Percentiles rank a stretch among this genome's conserved stretches.
Evolutionary conservation across 1,140 invertebrate species (phyloP).

Genomic region (Drosophila ambigua): DNA sequence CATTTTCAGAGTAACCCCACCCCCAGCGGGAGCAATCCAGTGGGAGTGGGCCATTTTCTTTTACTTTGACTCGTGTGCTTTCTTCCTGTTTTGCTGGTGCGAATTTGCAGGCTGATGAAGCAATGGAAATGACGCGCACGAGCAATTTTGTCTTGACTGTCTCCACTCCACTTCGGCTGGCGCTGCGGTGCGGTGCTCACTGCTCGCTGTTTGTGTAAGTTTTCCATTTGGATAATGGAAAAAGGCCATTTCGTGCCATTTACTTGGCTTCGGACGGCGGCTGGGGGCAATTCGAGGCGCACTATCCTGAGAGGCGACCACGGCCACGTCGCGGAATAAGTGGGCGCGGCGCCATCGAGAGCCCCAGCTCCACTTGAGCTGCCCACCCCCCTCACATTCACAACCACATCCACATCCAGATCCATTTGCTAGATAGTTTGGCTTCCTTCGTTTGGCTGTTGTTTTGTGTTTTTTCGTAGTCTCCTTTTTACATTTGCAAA

Average conservation of each 20-base stretch:
- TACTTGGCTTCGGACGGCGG: constrained; percentile 53
- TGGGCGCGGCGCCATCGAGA: constrained; percentile 69
- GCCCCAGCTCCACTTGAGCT: neutral
- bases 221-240: constrained; percentile 84
- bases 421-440: constrained; percentile 36
- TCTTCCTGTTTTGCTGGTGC: constrained; percentile 37
- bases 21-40: constrained; percentile 33
- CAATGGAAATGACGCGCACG: constrained; percentile 77
- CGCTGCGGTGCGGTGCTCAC: neutral
- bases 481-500: constrained; percentile 80
- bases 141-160: constrained; percentile 73
- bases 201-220: constrained; percentile 72
- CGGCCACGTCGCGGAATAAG: constrained; percentile 49
- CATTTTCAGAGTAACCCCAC: constrained; percentile 19
- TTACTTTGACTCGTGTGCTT: neutral
- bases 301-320: constrained; percentile 63
- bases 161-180: constrained; percentile 19
- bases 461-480: constrained; percentile 40
- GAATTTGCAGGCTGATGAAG: constrained; percentile 76
- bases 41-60: neutral
- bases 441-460: neutral
- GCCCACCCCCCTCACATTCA: no score
- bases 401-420: constrained; percentile 23
- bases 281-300: constrained; percentile 68
- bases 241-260: constrained; percentile 83